Evolutionary conservation across 2,797 vertebrate species (phyloP), one percentile per base, ranked within the genome.

Genomic region (Mus minutoides): DNA sequence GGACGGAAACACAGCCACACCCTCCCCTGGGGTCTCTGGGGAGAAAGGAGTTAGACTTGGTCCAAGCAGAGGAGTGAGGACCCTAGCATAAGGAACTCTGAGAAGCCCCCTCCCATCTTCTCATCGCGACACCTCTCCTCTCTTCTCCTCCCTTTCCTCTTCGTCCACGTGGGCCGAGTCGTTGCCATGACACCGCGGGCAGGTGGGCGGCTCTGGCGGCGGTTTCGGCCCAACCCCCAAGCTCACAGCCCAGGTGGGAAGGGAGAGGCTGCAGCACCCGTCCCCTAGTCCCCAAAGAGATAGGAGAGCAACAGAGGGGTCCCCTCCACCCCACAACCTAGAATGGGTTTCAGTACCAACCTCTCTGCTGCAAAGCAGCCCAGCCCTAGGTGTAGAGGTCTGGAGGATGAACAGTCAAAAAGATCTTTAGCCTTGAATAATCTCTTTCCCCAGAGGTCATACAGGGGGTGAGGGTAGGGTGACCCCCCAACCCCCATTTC

Each of bases 121-220:
- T 26, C 0, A 16, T 87, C 52, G 76, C 78, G 94, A 95, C 49
- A 91, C 85, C 95, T 97, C 94, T 88, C 96, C 90, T 90, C 92
- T 92, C 86, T 64, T 96, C 95, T 95, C 93, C 95, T 97, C 96
- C 95, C 95, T 97, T 96, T 96, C 96, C 97, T 96, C 96, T 83
- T 34, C 91, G 96, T 97, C 97, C 97, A 97, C 97, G 96, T 97
- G 97, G 97, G 97, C 97, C 96, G 97, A 96, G 96, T 96, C 96
- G 97, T 96, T 97, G 95, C 96, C 97, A 96, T 97, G 97, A 98
- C 97, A 98, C 97, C 97, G 91, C 96, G 97, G 97, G 97, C 97
- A 98, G 96, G 97, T 97, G 97, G 97, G 97, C 97, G 97, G 97
- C 97, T 96, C 96, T 97, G 97, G 96, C 97, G 83, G 96, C 95